Conservation (phyloP, 2,888 invertebrate genomes). For the Muschampia plurimacula region DNA sequence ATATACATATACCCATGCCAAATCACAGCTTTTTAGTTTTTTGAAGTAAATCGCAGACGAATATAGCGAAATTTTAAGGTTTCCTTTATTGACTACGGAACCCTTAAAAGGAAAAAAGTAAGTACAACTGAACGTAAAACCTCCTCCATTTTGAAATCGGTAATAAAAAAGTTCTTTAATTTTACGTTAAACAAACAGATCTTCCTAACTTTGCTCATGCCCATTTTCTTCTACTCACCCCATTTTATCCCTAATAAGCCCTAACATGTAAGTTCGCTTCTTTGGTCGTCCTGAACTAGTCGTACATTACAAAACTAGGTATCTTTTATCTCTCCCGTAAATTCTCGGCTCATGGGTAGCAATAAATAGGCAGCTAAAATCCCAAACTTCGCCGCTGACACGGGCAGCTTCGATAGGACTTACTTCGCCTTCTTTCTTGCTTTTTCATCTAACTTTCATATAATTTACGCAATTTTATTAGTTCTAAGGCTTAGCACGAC, state of each 20-base stretch:
- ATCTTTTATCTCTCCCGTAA: slow-evolving; percentile 78
- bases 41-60: too few relatives aligned
- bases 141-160: too few relatives aligned
- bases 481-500: slow-evolving; percentile 1
- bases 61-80: too few relatives aligned
- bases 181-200: background rate
- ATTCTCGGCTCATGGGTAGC: slow-evolving; percentile 76
- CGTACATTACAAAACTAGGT: slow-evolving; percentile 41
- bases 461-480: slow-evolving; percentile 5
- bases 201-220: background rate
- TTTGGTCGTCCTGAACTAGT: background rate
- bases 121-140: too few relatives aligned
- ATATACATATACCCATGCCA: too few relatives aligned
- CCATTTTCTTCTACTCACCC: background rate
- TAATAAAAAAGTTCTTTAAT: too few relatives aligned
- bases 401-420: slow-evolving; percentile 68
- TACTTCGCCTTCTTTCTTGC: background rate
- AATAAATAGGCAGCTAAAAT: slow-evolving; percentile 80
- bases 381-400: slow-evolving; percentile 72
- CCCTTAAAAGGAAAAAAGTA: too few relatives aligned
- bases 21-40: too few relatives aligned
- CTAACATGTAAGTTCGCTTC: background rate
- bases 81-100: too few relatives aligned
- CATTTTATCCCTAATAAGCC: slow-evolving; percentile 10
- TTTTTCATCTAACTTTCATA: background rate